Evolutionary conservation across 2,888 invertebrate genomes (phyloP).

Genomic region (Caenorhabditis imperialis): DNA sequence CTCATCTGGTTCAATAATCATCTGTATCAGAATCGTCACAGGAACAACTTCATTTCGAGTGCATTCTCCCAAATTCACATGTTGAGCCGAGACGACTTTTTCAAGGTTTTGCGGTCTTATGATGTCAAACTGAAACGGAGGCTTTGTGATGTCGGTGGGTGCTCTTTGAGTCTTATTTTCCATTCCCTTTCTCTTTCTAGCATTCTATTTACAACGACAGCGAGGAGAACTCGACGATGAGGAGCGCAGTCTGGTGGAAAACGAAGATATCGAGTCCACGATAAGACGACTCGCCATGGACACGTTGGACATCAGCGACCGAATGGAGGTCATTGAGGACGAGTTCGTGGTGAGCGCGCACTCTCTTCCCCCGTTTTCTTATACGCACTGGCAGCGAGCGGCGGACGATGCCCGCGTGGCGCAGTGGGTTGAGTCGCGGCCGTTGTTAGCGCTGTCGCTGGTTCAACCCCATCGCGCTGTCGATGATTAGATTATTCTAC

Average conservation of each 20-base stretch:
- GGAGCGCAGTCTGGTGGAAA: conserved; percentile 23
- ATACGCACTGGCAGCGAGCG: not conserved
- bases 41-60: conserved; percentile 34
- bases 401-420: conserved; percentile 32
- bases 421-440: conserved; percentile 20
- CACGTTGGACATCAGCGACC: conserved; percentile 24
- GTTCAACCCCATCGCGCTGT: conserved; percentile 12
- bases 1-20: conserved; percentile 55
- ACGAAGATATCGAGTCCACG: conserved; percentile 36
- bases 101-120: conserved; percentile 38
- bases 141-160: conserved; percentile 43
- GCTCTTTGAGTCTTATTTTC: too few species aligned
- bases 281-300: conserved; percentile 26
- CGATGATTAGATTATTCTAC: conserved; percentile 54
- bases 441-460: not conserved
- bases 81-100: conserved; percentile 45
- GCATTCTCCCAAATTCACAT: conserved; percentile 53
- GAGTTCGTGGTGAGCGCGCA: conserved; percentile 40
- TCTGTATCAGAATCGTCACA: conserved; percentile 43
- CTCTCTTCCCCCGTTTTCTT: conserved; percentile 7
- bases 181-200: conserved; percentile 11
- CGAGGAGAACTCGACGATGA: conserved; percentile 42
- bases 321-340: conserved; percentile 20
- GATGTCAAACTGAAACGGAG: conserved; percentile 29
- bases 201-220: conserved; percentile 21